Evolutionary conservation across 2,113 vertebrate genomes (phyloP).

Genomic region (Coryphaenoides rupestris): DNA sequence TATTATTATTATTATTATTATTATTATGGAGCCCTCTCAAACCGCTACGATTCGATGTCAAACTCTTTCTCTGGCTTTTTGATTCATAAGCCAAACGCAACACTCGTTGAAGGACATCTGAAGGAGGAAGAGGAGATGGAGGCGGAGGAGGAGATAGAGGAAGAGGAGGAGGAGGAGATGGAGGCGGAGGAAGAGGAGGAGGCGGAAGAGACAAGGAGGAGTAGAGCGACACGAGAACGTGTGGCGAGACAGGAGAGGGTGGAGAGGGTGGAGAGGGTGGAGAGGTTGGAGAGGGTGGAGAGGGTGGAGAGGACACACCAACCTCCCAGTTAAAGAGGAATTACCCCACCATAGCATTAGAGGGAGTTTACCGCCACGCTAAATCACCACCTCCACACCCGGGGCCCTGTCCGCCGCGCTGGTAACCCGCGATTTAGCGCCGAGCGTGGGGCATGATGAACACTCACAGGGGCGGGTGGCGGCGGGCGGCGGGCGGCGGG

Average conservation of each 20-base stretch:
- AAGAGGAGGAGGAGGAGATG: constrained; percentile 2
- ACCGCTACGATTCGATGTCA: no score
- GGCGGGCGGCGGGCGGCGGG: no score
- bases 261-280: constrained; percentile 49
- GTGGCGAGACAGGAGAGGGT: constrained; percentile 3
- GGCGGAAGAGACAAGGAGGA: neutral
- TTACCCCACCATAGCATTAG: constrained; percentile 91
- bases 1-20: neutral
- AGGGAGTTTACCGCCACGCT: constrained; percentile 84
- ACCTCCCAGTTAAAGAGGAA: constrained; percentile 77
- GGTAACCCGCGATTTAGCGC: constrained; percentile 81
- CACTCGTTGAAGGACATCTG: neutral
- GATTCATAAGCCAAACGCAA: no score
- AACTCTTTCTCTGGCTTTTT: constrained; percentile 6
- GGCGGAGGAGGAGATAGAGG: neutral
- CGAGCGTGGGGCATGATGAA: constrained; percentile 74
- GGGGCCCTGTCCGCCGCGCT: constrained; percentile 75
- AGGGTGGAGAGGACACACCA: no score
- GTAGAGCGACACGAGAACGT: neutral
- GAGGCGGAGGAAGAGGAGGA: neutral
- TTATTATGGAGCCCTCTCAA: no score
- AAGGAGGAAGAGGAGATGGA: neutral
- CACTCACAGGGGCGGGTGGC: constrained; percentile 58
- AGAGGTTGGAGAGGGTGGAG: no score
- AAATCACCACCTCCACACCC: constrained; percentile 87